Evolutionary conservation across 2,888 invertebrate genomes (phyloP), one percentile per base, ranked within the genome.

Genomic region (Papilio demoleus): DNA sequence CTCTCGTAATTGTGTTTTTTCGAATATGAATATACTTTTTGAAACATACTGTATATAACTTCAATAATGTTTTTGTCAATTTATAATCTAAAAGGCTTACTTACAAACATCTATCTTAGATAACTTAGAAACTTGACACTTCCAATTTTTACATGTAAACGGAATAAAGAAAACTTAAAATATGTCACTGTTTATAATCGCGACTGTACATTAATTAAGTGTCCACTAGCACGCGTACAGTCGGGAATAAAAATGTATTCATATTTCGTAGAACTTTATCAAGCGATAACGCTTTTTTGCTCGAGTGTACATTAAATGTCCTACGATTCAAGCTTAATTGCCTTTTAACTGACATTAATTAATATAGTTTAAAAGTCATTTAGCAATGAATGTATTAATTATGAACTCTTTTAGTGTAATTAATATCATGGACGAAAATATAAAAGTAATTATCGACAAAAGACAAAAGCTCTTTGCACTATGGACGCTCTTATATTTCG

Each of bases 211-310:
- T 24, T 24, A 19, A 2, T 8, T 11, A 22, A 22, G 24, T 22
- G 47, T 24, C 50, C 24, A 24, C 4, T 50, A 50, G 3, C 12
- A n/a, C n/a, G n/a, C 1, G 56, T 58, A 65, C 65, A 42, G 56
- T 65, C 56, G 31, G 19, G 40, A 31, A 17, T 38, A 53, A 56
- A 65, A 65, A 65, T 65, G 31, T 40, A 56, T 65, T 65, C 38
- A 11, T 38, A 22, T 38, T 22, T 36, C 19, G 34, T 22, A 34
- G 34, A 17, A n/a, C 34, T 66, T 60, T 36, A n/a, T 53, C 24
- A n/a, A 8, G 56, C 56, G 56, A 58, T 42, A 65, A 58, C 40
- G 38, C 65, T 65, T 65, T 56, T 12, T 40, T 56, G 58, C 36
- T 45, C 31, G 42, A 47, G 47, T 36, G 65, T 45, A 36, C n/a